Conservation (phyloP, 1,140 invertebrate species). For the Lepidurus couesii region DNA sequence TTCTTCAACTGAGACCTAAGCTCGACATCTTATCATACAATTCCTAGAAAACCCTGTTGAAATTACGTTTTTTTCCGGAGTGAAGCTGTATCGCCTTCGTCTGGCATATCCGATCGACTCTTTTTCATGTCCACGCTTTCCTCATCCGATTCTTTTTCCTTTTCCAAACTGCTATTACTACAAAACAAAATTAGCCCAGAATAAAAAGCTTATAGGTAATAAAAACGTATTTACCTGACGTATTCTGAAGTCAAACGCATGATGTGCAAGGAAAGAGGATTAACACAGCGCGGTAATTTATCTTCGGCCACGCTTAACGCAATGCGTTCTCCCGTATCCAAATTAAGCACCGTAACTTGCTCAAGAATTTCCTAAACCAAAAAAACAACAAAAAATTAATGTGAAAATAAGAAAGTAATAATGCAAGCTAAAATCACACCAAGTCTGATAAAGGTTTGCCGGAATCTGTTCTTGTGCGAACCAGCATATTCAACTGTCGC, state of each 20-base stretch:
- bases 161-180: slow-evolving; percentile 62
- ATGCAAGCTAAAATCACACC: slow-evolving; percentile 43
- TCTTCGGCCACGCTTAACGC: slow-evolving; percentile 84
- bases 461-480: slow-evolving; percentile 73
- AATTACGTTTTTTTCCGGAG: slow-evolving; percentile 45
- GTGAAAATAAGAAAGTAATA: slow-evolving; percentile 14
- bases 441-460: slow-evolving; percentile 76
- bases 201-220: neutral
- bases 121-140: slow-evolving; percentile 74
- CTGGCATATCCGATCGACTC: slow-evolving; percentile 34
- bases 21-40: slow-evolving; percentile 6
- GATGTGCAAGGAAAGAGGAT: slow-evolving; percentile 88
- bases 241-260: slow-evolving; percentile 88
- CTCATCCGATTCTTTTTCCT: slow-evolving; percentile 73
- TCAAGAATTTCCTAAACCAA: slow-evolving; percentile 73
- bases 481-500: slow-evolving; percentile 64
- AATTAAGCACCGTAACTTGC: slow-evolving; percentile 84
- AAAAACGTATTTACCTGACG: slow-evolving; percentile 51
- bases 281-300: slow-evolving; percentile 81
- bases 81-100: slow-evolving; percentile 38
- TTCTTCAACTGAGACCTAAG: slow-evolving; percentile 63
- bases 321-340: slow-evolving; percentile 86
- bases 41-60: slow-evolving; percentile 25
- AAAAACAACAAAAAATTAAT: slow-evolving; percentile 10
- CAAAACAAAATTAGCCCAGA: slow-evolving; percentile 26